Evolutionary conservation across 2,888 invertebrate genomes (phyloP).

Genomic region (Protula sp.): DNA sequence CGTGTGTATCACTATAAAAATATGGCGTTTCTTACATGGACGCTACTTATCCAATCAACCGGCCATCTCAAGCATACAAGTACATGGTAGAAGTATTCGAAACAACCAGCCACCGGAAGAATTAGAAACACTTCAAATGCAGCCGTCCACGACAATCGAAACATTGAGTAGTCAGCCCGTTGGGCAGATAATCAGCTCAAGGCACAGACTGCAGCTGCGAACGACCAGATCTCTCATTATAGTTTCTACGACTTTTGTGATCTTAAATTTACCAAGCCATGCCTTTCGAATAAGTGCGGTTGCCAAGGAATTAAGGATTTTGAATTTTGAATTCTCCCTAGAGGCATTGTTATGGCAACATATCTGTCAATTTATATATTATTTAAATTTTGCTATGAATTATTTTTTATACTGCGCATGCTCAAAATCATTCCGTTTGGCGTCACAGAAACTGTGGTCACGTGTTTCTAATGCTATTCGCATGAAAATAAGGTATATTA

Average conservation of each 20-base stretch:
- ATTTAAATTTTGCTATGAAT: slow-evolving; percentile 15
- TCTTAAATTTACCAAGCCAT: slow-evolving; percentile 19
- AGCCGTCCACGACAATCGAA: background rate
- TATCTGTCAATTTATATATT: slow-evolving; percentile 15
- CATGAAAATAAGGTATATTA: no score
- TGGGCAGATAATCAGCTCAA: background rate
- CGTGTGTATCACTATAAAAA: slow-evolving; percentile 12
- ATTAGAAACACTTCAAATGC: background rate
- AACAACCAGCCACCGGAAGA: background rate
- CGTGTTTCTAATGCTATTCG: no score
- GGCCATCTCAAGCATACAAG: no score
- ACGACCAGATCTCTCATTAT: slow-evolving; percentile 16
- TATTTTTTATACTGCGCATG: slow-evolving; percentile 20
- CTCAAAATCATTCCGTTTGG: background rate
- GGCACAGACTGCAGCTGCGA: slow-evolving; percentile 11
- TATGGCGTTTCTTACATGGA: slow-evolving; percentile 6
- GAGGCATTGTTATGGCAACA: slow-evolving; percentile 11
- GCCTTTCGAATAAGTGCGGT: slow-evolving; percentile 9
- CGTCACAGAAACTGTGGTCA: background rate
- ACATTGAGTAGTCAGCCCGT: background rate
- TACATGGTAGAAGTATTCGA: background rate
- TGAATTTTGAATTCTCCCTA: background rate
- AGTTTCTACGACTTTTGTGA: slow-evolving; percentile 15
- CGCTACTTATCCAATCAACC: background rate
- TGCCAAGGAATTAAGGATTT: background rate